Conservation (phyloP, 2,888 invertebrate species). For the Chrysomela aeneicollis region DNA sequence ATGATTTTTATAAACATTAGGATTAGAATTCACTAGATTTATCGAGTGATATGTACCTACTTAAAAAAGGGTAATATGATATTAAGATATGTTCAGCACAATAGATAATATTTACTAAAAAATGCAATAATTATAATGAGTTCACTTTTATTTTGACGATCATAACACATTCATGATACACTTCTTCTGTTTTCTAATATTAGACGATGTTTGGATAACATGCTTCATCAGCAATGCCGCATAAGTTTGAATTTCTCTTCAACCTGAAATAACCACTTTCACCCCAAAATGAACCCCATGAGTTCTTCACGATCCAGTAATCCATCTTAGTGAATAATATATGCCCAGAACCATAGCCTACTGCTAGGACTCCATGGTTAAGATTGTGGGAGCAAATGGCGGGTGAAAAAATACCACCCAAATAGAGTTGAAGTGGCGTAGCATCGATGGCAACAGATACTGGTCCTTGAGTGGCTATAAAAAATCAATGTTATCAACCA, state of each 20-base stretch:
- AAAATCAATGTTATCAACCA: neutral
- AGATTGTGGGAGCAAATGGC: neutral
- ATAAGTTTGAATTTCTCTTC: constrained; percentile 6
- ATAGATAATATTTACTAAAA: too few relatives aligned
- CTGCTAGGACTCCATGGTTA: constrained; percentile 16
- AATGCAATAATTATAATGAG: too few relatives aligned
- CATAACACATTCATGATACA: too few relatives aligned
- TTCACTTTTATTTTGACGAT: too few relatives aligned
- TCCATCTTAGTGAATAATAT: neutral
- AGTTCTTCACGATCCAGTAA: constrained; percentile 28
- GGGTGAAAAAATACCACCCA: constrained; percentile 17
- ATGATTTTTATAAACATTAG: too few relatives aligned
- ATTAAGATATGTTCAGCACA: too few relatives aligned
- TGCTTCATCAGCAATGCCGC: constrained; percentile 19
- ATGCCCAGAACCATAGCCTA: constrained; percentile 19
- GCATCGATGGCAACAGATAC: constrained; percentile 24
- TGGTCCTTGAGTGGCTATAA: constrained; percentile 28
- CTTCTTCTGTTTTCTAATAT: too few relatives aligned
- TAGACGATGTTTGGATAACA: constrained; percentile 15
- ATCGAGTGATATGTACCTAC: too few relatives aligned
- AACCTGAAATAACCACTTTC: constrained; percentile 22
- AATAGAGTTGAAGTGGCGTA: constrained; percentile 20
- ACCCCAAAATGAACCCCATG: constrained; percentile 24
- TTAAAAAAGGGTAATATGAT: too few relatives aligned
- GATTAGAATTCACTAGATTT: too few relatives aligned